Evolutionary conservation across 1,140 invertebrate genomes (phyloP).

Genomic region (Lepidotrigona ventralis): DNA sequence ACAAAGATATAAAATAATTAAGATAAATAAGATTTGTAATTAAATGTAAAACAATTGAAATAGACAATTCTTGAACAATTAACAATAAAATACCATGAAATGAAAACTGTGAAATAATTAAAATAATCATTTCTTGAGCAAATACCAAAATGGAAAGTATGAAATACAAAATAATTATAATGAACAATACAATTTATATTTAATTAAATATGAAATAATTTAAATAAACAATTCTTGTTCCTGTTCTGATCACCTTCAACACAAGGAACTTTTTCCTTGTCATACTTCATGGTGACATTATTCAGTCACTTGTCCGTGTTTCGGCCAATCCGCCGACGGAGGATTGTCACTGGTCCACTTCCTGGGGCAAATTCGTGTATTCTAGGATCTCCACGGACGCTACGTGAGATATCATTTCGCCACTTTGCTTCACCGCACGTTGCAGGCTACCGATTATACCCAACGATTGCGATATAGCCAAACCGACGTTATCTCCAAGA

Average conservation of each 20-base stretch:
- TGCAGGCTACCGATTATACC: constrained; percentile 90
- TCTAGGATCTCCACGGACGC: constrained; percentile 90
- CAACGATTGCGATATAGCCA: constrained; percentile 91
- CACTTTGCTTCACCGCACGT: constrained; percentile 89
- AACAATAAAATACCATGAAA: no score
- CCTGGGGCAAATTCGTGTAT: constrained; percentile 85
- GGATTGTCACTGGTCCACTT: constrained; percentile 77
- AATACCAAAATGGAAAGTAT: no score
- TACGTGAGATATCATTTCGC: constrained; percentile 88
- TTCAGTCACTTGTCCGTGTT: constrained; percentile 77
- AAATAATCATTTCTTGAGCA: no score
- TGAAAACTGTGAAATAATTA: no score
- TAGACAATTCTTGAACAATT: no score
- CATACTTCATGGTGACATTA: constrained; percentile 85
- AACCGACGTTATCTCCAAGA: constrained; percentile 85
- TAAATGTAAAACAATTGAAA: no score
- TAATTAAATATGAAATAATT: no score
- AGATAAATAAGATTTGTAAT: no score
- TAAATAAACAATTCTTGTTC: neutral
- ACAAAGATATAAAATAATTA: neutral
- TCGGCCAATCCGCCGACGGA: constrained; percentile 78
- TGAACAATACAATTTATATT: no score
- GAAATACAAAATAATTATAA: no score
- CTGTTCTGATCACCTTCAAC: constrained; percentile 79
- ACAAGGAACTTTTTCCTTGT: constrained; percentile 83